Conservation (phyloP, 1,140 invertebrate genomes). For the Lutraria rhynchaena region DNA sequence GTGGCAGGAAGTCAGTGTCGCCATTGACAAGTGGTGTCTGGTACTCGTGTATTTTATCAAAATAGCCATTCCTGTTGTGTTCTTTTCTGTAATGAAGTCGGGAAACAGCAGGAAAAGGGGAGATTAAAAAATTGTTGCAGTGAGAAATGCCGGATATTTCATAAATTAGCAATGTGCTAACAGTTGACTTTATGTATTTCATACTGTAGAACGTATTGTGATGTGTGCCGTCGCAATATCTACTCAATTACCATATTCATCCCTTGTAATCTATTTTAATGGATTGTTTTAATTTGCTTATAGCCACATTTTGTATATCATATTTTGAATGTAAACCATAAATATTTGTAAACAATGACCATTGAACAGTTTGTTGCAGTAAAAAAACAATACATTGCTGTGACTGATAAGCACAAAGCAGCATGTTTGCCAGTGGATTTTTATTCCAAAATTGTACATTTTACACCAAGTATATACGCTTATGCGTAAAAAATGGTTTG, state of each 20-base stretch:
- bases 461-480: too few species aligned
- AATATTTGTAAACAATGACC: too few species aligned
- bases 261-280: background rate
- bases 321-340: too few species aligned
- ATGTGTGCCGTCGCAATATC: background rate
- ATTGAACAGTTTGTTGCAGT: too few species aligned
- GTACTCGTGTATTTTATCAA: slow-evolving; percentile 5
- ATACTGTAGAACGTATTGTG: background rate
- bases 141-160: background rate
- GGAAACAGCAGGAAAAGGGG: background rate
- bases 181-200: background rate
- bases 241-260: background rate
- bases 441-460: too few species aligned
- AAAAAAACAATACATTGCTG: too few species aligned
- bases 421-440: too few species aligned
- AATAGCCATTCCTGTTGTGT: background rate
- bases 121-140: background rate
- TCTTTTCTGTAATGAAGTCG: slow-evolving; percentile 4
- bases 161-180: background rate
- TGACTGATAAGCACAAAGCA: too few species aligned
- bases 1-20: slow-evolving; percentile 18
- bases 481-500: too few species aligned
- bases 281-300: too few species aligned
- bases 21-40: slow-evolving; percentile 25
- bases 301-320: too few species aligned